Conservation (phyloP, 2,888 invertebrate species). For the Malthinus flaveolus region DNA sequence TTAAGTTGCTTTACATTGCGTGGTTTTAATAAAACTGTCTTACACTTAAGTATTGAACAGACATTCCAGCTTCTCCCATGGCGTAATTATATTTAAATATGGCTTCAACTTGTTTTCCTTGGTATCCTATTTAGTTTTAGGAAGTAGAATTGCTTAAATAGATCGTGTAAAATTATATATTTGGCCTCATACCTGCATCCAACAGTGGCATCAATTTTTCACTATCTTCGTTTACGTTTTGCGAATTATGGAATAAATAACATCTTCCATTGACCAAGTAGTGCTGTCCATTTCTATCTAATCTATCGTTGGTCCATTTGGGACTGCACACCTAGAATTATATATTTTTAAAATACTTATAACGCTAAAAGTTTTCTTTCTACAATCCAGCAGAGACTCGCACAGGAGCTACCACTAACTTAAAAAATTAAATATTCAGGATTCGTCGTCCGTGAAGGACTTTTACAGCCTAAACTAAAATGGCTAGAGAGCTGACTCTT, state of each 20-base stretch:
- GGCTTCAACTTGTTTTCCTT: slow-evolving; percentile 18
- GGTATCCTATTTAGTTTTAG: slow-evolving; percentile 15
- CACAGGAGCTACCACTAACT: too few species aligned
- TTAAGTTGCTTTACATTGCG: not conserved
- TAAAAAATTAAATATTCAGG: too few species aligned
- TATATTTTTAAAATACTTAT: too few species aligned
- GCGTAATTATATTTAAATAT: slow-evolving; percentile 50
- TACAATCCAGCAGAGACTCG: too few species aligned
- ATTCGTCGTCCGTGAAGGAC: too few species aligned
- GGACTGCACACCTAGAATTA: slow-evolving; percentile 22
- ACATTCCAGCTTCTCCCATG: slow-evolving; percentile 57
- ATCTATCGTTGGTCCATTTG: slow-evolving; percentile 20
- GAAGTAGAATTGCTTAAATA: not conserved
- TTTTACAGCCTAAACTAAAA: too few species aligned
- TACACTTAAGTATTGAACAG: slow-evolving; percentile 43
- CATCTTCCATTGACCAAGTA: slow-evolving; percentile 50
- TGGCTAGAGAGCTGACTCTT: too few species aligned
- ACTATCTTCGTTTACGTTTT: slow-evolving; percentile 42
- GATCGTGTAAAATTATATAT: not conserved
- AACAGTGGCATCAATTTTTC: slow-evolving; percentile 48
- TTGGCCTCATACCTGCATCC: slow-evolving; percentile 12
- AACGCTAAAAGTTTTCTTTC: too few species aligned
- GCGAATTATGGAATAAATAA: slow-evolving; percentile 51
- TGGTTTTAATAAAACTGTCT: slow-evolving; percentile 3
- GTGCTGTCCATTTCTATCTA: slow-evolving; percentile 15